Conservation (phyloP, 2,797 vertebrate species). For the Aplochiton taeniatus region DNA sequence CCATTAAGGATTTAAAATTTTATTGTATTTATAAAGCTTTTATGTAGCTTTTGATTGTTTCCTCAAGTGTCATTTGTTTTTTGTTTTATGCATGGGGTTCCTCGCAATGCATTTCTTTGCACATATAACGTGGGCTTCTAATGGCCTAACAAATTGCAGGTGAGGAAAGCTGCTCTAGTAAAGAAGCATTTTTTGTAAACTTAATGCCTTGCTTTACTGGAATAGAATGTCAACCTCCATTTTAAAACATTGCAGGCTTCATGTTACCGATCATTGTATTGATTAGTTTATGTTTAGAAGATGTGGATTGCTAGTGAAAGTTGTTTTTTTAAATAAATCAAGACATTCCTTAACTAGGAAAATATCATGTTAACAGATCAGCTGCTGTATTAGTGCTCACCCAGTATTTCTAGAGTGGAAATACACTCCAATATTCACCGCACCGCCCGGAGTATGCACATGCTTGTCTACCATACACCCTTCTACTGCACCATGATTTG, state of each 20-base stretch:
- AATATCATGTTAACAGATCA: conserved; percentile 79
- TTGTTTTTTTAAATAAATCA: conserved; percentile 83
- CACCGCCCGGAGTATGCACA: conserved; percentile 74
- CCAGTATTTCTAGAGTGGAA: conserved; percentile 84
- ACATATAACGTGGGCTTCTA: conserved; percentile 92
- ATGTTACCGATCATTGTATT: conserved; percentile 92
- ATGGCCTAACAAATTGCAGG: conserved; percentile 90
- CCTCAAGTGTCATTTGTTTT: conserved; percentile 86
- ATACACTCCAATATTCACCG: conserved; percentile 79
- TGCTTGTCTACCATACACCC: conserved; percentile 60
- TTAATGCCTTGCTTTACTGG: conserved; percentile 90
- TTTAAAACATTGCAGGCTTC: conserved; percentile 88
- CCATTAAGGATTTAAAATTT: conserved; percentile 89
- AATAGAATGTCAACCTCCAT: conserved; percentile 88
- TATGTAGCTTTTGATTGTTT: conserved; percentile 91
- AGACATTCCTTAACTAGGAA: conserved; percentile 98
- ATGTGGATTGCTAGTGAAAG: conserved; percentile 86
- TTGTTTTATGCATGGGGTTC: conserved; percentile 93
- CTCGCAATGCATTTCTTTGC: conserved; percentile 99
- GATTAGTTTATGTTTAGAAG: conserved; percentile 96
- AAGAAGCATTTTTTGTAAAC: conserved; percentile 88
- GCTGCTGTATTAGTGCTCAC: conserved; percentile 93
- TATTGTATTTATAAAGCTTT: conserved; percentile 99
- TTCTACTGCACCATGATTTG: conserved; percentile 57
- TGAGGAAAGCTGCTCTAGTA: conserved; percentile 95